Evolutionary conservation across 2,888 invertebrate genomes (phyloP).

Genomic region (Synanthedon myopaeformis): DNA sequence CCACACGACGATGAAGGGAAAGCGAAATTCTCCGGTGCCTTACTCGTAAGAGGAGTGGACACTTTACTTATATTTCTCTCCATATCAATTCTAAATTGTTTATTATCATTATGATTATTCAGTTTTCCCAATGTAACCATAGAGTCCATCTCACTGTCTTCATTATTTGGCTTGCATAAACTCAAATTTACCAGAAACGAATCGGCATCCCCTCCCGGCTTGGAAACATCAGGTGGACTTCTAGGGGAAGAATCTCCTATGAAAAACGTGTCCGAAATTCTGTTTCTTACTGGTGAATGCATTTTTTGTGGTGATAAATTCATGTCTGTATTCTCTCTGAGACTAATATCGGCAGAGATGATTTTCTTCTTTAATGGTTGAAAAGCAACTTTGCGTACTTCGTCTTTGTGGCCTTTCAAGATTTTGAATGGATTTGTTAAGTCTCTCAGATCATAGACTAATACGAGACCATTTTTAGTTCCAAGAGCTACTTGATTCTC

Average conservation of each 20-base stretch:
- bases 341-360: slow-evolving; percentile 45
- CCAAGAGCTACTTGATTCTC: slow-evolving; percentile 67
- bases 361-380: slow-evolving; percentile 47
- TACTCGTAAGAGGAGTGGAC: slow-evolving; percentile 50
- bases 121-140: slow-evolving; percentile 29
- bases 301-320: slow-evolving; percentile 25
- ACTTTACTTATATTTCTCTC: slow-evolving; percentile 49
- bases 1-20: slow-evolving; percentile 37
- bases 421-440: slow-evolving; percentile 52
- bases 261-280: slow-evolving; percentile 51
- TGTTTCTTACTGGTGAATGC: slow-evolving; percentile 29
- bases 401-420: slow-evolving; percentile 61
- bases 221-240: slow-evolving; percentile 21
- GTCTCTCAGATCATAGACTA: slow-evolving; percentile 69
- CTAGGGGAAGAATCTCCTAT: slow-evolving; percentile 49
- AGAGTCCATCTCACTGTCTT: slow-evolving; percentile 38
- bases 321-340: slow-evolving; percentile 46
- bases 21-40: slow-evolving; percentile 30
- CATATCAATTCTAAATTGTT: slow-evolving; percentile 30
- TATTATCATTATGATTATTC: slow-evolving; percentile 34
- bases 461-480: slow-evolving; percentile 64
- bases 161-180: slow-evolving; percentile 43
- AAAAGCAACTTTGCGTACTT: slow-evolving; percentile 57
- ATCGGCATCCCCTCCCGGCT: slow-evolving; percentile 35
- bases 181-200: slow-evolving; percentile 59